Conservation (phyloP, 2,113 vertebrate species). For the Cromileptes altivelis region DNA sequence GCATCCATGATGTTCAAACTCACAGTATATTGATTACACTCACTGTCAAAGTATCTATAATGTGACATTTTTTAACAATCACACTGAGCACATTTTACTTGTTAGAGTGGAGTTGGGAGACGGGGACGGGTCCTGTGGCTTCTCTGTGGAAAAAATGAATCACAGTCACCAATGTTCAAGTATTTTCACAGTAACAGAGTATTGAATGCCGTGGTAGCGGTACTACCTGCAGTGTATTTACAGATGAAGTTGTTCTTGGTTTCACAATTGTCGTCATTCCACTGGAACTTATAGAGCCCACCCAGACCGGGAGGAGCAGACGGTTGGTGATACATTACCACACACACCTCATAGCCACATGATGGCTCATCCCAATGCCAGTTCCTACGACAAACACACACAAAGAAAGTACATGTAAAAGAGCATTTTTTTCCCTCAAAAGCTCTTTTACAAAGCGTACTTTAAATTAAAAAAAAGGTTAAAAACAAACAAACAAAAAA, state of each 20-base stretch:
- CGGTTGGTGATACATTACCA: conserved; percentile 98
- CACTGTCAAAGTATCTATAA: neutral
- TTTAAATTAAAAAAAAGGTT: neutral
- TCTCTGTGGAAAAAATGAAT: conserved; percentile 55
- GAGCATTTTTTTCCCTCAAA: neutral
- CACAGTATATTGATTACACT: neutral
- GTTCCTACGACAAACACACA: conserved; percentile 80
- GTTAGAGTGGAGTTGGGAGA: conserved; percentile 67
- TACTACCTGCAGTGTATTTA: conserved; percentile 92
- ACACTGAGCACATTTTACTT: conserved; percentile 54
- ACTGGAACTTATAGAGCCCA: conserved; percentile 94
- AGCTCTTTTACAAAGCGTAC: neutral
- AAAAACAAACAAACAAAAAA: neutral
- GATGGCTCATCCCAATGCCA: conserved; percentile 98
- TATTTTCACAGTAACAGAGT: neutral
- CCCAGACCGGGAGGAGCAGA: conserved; percentile 88
- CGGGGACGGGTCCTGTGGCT: conserved; percentile 28
- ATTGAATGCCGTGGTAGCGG: neutral
- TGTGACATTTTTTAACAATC: neutral
- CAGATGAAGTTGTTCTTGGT: conserved; percentile 99
- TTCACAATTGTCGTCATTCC: conserved; percentile 97
- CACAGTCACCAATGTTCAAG: neutral
- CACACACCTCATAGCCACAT: conserved; percentile 94
- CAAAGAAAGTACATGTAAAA: neutral
- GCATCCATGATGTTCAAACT: neutral